Evolutionary conservation across 2,888 invertebrate genomes (phyloP), one percentile per base, ranked within the genome.

Genomic region (Adelphocoris suturalis): DNA sequence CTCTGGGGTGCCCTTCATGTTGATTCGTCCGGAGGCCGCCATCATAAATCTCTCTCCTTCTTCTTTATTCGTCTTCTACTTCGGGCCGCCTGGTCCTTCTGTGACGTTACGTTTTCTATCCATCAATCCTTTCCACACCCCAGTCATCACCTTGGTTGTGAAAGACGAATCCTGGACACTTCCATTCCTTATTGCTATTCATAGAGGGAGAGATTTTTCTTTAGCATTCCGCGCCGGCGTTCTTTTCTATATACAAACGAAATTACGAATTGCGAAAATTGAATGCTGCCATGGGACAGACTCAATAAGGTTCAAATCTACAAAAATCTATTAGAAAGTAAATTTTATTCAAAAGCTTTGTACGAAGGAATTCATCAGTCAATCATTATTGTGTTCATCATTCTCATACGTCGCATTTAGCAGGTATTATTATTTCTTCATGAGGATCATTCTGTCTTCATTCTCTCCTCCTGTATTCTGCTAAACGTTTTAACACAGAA

Each of bases 41-140:
- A 61, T 19, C 68, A 68, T 68, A 68, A 68, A 68, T 68, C 68
- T 68, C 61, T n/a, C 61, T 61, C n/a, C 68, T 68, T 23, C 68
- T 23, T 9, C 68, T 27, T 68, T 68, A 68, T 23, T 68, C 5
- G 5, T 19, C 68, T 68, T 19, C 68, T 12, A 23, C 68, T 68
- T 68, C 23, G 23, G 37, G 19, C 68, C 68, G 68, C 68, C 68
- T 0, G 23, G 68, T 68, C 68, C 68, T 68, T 23, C 68, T n/a
- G 68, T 68, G 68, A 68, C 68, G 68, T 68, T 23, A 68, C 68
- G 68, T 68, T 68, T 68, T 68, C 68, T 68, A 68, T 68, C 68
- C 68, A 68, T 68, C 68, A 68, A 68, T 68, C 68, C 68, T 0
- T 2, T 11, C 23, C 23, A 11, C 19, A 23, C 68, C 27, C 68